phyloP scores from a whole-genome alignment of 2,888 invertebrate genomes.

The Alloplasta piceator region DNA sequence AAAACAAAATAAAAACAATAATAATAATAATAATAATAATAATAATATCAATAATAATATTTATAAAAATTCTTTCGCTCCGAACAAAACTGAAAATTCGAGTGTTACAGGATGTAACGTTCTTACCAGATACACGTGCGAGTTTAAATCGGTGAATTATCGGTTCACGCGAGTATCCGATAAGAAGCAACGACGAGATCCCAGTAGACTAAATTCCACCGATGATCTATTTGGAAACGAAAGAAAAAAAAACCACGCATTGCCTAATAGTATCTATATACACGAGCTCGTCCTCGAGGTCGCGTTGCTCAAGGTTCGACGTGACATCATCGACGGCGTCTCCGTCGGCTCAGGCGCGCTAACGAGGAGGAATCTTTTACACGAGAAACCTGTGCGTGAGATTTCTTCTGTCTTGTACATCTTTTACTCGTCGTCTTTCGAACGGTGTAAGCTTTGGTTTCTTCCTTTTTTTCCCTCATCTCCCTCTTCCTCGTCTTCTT shows the following conservation, averaged over 20 bases:
- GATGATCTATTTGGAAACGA: not conserved
- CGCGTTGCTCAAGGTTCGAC: conserved; percentile 80
- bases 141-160: not conserved
- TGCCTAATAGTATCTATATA: conserved; percentile 6
- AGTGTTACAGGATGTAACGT: too few species aligned
- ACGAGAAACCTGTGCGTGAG: conserved; percentile 23
- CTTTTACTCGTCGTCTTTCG: conserved; percentile 35
- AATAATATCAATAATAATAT: too few species aligned
- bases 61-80: too few species aligned
- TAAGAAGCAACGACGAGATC: not conserved
- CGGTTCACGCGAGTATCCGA: not conserved
- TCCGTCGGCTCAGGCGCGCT: conserved; percentile 13
- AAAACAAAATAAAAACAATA: too few species aligned
- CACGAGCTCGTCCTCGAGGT: conserved; percentile 78
- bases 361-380: conserved; percentile 32
- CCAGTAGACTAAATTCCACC: not conserved
- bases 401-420: conserved; percentile 52
- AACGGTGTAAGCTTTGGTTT: conserved; percentile 32
- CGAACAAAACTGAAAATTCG: too few species aligned
- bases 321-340: conserved; percentile 76
- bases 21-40: too few species aligned
- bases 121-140: too few species aligned
- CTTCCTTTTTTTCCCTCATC: conserved; percentile 69
- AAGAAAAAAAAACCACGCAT: not conserved
- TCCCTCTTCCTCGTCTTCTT: conserved; percentile 29